Conservation (phyloP, 2,113 vertebrate species). For the Ceuthmochares aereus region DNA sequence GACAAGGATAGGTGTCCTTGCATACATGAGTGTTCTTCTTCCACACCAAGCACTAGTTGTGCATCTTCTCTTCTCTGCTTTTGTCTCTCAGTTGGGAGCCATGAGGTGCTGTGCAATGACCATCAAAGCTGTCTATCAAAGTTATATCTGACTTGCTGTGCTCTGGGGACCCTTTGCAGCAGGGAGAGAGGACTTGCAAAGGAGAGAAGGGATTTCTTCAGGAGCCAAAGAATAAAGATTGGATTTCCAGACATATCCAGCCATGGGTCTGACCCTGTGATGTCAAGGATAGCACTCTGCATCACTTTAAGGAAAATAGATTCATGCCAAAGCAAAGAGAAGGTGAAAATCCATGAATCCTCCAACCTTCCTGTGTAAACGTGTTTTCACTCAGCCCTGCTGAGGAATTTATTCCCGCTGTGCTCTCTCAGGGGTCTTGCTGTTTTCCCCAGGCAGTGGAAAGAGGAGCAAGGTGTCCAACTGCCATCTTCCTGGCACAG, state of each 20-base stretch:
- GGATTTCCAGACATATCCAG: not conserved
- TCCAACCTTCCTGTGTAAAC: not conserved
- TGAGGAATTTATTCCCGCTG: not conserved
- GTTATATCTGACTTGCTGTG: not conserved
- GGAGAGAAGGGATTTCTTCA: not conserved
- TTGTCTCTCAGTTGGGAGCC: not conserved
- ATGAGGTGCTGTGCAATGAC: no score
- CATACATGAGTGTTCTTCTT: rapidly evolving
- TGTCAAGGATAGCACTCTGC: not conserved
- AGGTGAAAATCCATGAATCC: not conserved
- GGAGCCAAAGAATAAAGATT: not conserved
- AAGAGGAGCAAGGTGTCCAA: not conserved
- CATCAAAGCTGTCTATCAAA: not conserved
- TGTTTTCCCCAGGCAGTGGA: not conserved
- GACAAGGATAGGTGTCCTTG: not conserved
- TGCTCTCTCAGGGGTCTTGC: not conserved
- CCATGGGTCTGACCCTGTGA: not conserved
- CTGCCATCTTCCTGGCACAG: not conserved
- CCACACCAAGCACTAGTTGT: not conserved
- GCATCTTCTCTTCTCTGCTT: not conserved
- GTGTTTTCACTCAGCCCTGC: not conserved
- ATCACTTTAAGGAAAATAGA: rapidly evolving
- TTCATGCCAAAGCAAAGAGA: not conserved
- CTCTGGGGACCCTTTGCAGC: rapidly evolving
- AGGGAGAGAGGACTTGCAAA: not conserved